Conservation (phyloP, 30 jellyfish, hydroid and myxozoan species). For the Aurelia coerulea region DNA sequence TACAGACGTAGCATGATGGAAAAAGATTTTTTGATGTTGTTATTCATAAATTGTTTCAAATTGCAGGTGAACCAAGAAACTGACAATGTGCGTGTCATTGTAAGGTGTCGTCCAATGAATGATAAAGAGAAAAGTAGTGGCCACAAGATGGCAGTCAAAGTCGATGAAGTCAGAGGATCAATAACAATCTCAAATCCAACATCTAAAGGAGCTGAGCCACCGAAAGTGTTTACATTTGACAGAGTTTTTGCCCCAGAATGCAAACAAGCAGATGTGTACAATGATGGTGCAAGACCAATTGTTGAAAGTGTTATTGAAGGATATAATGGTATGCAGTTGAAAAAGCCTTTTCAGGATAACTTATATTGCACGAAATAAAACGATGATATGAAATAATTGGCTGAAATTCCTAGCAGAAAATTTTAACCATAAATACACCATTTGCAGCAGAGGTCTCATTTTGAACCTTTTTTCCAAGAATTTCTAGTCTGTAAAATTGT, state of each 20-base stretch:
- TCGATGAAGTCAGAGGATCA: slow-evolving; percentile 90
- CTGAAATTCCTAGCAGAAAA: too few species aligned
- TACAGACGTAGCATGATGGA: too few species aligned
- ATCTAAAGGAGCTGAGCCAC: slow-evolving; percentile 67
- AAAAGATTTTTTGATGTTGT: too few species aligned
- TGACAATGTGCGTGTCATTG: slow-evolving; percentile 95
- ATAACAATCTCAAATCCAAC: slow-evolving; percentile 78
- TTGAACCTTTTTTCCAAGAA: too few species aligned
- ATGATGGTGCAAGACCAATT: slow-evolving; percentile 93
- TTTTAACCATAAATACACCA: too few species aligned
- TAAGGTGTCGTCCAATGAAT: slow-evolving; percentile 94
- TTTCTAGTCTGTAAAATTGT: too few species aligned
- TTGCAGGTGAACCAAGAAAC: slow-evolving; percentile 48
- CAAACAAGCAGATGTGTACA: slow-evolving; percentile 96
- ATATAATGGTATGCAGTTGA: slow-evolving; percentile 72
- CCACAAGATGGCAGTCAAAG: slow-evolving; percentile 69
- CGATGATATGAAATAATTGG: too few species aligned
- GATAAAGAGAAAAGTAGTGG: slow-evolving; percentile 83
- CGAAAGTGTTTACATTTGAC: slow-evolving; percentile 93
- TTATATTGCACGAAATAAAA: too few species aligned
- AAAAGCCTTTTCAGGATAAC: too few species aligned
- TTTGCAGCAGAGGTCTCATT: too few species aligned
- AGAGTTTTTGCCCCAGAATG: slow-evolving; percentile 97
- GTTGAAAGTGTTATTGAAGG: slow-evolving; percentile 98
- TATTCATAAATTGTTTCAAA: background rate